A percentile compares a stretch with the other conserved stretches of the same genome.
Conservation (phyloP, 2,113 vertebrate genomes). For the Poeciliopsis retropinna region DNA sequence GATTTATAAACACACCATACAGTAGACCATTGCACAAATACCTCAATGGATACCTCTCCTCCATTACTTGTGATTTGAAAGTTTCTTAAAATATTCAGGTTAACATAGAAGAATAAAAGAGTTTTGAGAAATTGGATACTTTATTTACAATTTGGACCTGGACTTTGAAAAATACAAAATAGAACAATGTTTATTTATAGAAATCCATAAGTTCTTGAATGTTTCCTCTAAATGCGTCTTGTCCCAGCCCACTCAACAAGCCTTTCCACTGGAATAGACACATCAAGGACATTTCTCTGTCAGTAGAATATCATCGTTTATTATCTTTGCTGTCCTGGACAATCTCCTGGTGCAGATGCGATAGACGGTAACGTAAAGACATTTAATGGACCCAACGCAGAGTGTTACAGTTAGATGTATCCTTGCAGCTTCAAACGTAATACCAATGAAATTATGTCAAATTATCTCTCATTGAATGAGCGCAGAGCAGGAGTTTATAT, state of each 20-base stretch:
- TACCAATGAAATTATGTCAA: background rate
- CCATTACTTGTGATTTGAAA: conserved; percentile 20
- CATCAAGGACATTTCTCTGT: conserved; percentile 8
- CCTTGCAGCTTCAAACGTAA: background rate
- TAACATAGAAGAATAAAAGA: background rate
- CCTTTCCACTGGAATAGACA: background rate
- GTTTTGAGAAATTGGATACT: background rate
- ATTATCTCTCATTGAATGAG: no score
- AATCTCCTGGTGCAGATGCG: background rate
- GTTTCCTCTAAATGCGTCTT: conserved; percentile 17
- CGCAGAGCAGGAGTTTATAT: no score
- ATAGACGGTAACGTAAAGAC: conserved; percentile 13
- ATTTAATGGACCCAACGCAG: conserved; percentile 5
- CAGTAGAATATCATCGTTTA: conserved; percentile 2
- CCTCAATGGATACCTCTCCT: conserved; percentile 1
- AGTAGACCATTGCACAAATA: background rate
- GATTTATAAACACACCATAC: conserved; percentile 15
- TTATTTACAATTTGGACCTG: background rate
- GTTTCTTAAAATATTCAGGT: background rate
- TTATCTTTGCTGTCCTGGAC: conserved; percentile 7
- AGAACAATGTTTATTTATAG: background rate
- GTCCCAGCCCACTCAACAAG: background rate
- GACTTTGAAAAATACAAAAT: conserved; percentile 2
- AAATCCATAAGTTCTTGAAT: background rate
- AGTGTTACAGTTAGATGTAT: conserved; percentile 5